Evolutionary conservation across 64 coral and sea anemone species (phyloP).

Genomic region (Montipora cactus): DNA sequence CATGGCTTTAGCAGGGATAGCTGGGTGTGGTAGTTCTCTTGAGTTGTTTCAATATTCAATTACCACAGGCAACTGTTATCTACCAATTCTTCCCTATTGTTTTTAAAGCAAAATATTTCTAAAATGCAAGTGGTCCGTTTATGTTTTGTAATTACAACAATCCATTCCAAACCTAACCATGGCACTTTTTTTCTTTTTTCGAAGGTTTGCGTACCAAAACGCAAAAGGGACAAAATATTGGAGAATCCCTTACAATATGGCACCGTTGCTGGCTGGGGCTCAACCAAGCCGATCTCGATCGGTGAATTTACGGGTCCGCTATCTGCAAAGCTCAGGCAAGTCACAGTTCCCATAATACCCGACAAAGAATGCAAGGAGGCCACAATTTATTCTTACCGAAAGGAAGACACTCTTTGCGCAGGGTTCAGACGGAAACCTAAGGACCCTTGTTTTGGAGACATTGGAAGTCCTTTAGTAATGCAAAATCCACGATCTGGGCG

Average conservation of each 20-base stretch:
- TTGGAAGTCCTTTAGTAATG: slow-evolving; percentile 85
- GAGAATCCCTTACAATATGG: slow-evolving; percentile 76
- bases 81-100: too few species aligned
- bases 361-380: slow-evolving; percentile 80
- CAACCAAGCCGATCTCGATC: slow-evolving; percentile 68
- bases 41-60: too few species aligned
- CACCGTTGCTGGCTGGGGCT: slow-evolving; percentile 88
- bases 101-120: too few species aligned
- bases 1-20: too few species aligned
- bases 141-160: too few species aligned
- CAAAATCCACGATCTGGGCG: slow-evolving; percentile 86
- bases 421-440: slow-evolving; percentile 80
- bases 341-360: slow-evolving; percentile 76
- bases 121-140: too few species aligned
- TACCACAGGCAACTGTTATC: too few species aligned
- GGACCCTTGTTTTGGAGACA: slow-evolving; percentile 85
- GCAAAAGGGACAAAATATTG: slow-evolving; percentile 68
- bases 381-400: slow-evolving; percentile 73
- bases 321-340: slow-evolving; percentile 70
- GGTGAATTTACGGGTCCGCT: slow-evolving; percentile 77
- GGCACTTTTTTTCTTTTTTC: too few species aligned
- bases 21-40: too few species aligned
- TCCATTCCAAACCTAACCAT: too few species aligned
- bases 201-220: slow-evolving; percentile 83
- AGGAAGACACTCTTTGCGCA: slow-evolving; percentile 75